Evolutionary conservation across 2,797 vertebrate genomes (phyloP).

Genomic region (Cynopterus sphinx): DNA sequence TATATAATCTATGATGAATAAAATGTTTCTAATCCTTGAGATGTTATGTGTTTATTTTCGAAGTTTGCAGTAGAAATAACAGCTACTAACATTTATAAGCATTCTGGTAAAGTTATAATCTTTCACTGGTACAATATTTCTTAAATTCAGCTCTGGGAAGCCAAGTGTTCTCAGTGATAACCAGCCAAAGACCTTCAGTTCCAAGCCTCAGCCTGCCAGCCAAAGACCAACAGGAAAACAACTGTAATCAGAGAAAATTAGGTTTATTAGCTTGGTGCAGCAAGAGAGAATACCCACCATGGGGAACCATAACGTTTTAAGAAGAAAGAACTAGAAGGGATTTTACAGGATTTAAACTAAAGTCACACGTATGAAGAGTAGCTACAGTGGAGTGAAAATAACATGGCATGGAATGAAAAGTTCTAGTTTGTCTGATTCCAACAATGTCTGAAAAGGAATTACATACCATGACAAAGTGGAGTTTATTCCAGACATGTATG

Average conservation of each 20-base stretch:
- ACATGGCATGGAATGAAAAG: not conserved
- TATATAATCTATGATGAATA: slow-evolving; percentile 66
- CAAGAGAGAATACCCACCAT: not conserved
- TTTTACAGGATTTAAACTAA: not conserved
- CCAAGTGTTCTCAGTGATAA: not conserved
- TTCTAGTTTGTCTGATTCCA: not conserved
- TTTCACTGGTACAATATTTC: not conserved
- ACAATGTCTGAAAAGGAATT: not conserved
- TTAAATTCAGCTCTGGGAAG: not conserved
- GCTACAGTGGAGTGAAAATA: not conserved
- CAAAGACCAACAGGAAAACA: not conserved
- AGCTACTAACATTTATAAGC: not conserved
- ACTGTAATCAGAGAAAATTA: not conserved
- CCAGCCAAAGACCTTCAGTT: not conserved
- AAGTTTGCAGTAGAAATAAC: slow-evolving; percentile 47
- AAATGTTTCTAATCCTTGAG: slow-evolving; percentile 65
- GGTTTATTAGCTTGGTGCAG: not conserved
- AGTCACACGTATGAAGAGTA: not conserved
- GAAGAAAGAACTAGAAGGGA: not conserved
- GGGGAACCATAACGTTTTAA: not conserved
- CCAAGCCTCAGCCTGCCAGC: not conserved
- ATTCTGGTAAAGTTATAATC: slow-evolving; percentile 24
- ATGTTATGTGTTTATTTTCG: slow-evolving; percentile 56
- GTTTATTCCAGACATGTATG: not conserved
- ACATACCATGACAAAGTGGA: not conserved